phyloP scores from a whole-genome alignment of 35 echinoderm and acorn worm genomes.

The Strongylocentrotus purpuratus region DNA sequence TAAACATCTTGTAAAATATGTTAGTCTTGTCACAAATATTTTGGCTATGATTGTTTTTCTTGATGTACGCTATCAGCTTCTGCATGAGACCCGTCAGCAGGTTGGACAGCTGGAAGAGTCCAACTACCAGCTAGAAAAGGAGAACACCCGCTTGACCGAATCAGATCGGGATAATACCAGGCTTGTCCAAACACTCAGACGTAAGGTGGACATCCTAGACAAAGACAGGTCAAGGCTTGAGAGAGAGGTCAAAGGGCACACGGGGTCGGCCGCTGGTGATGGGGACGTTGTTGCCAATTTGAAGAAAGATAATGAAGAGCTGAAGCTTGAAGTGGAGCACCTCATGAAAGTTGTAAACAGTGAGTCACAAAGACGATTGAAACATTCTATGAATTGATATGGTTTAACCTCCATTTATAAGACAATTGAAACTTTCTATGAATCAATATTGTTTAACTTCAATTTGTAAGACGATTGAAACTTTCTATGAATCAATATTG shows the following conservation, averaged over 20 bases:
- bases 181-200: conserved; percentile 45
- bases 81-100: conserved; percentile 43
- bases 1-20: no score
- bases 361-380: not conserved
- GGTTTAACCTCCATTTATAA: no score
- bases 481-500: no score
- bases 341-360: conserved; percentile 38
- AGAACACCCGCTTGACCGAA: conserved; percentile 48
- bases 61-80: not conserved
- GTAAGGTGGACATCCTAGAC: conserved; percentile 57
- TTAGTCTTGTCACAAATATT: no score
- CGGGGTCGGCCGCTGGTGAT: not conserved
- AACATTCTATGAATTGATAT: no score
- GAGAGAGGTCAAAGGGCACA: conserved; percentile 28
- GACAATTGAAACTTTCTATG: no score
- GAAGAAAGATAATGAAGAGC: conserved; percentile 39
- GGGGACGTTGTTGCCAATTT: conserved; percentile 54
- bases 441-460: no score
- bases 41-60: no score
- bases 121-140: conserved; percentile 56
- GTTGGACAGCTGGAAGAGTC: conserved; percentile 59
- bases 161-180: conserved; percentile 57
- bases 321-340: conserved; percentile 41
- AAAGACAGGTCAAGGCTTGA: conserved; percentile 23
- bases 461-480: no score